Percentiles rank a stretch among this genome's conserved stretches.
phyloP scores from a whole-genome alignment of 2,888 invertebrate genomes.

The Coleophora deauratella region DNA sequence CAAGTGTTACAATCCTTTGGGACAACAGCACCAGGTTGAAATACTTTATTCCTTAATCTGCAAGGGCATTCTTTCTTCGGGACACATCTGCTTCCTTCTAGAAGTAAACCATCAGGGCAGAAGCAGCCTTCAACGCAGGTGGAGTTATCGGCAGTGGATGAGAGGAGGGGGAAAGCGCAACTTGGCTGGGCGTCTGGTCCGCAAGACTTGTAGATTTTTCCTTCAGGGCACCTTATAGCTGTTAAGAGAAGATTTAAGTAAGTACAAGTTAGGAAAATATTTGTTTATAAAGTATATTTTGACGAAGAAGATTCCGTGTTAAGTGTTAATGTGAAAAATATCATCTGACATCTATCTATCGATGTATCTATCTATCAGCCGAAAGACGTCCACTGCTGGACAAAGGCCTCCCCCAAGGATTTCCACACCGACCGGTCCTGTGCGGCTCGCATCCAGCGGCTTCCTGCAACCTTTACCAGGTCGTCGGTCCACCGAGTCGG shows the following conservation, averaged over 20 bases:
- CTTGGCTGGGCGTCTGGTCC: slow-evolving; percentile 82
- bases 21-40: slow-evolving; percentile 80
- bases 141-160: slow-evolving; percentile 35
- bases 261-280: not conserved
- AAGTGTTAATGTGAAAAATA: no score
- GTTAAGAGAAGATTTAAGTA: slow-evolving; percentile 5
- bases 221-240: slow-evolving; percentile 86
- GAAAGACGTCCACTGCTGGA: no score
- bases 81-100: slow-evolving; percentile 85
- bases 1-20: slow-evolving; percentile 91
- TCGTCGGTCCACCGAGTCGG: no score
- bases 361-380: no score
- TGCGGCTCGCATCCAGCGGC: no score
- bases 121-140: slow-evolving; percentile 91
- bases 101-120: slow-evolving; percentile 85
- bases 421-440: no score
- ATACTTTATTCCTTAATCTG: slow-evolving; percentile 80
- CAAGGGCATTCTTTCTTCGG: slow-evolving; percentile 85
- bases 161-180: slow-evolving; percentile 74
- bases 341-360: no score
- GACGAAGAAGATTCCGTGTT: not conserved
- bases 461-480: no score
- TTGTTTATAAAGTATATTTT: not conserved
- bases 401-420: no score
- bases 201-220: slow-evolving; percentile 85